A percentile compares a stretch with the other conserved stretches of the same genome.
These are phyloP conservation scores for Cremastinae sp. DNA, from an alignment of 2,888 invertebrate genomes.

Conservation along the genomic window DNA sequence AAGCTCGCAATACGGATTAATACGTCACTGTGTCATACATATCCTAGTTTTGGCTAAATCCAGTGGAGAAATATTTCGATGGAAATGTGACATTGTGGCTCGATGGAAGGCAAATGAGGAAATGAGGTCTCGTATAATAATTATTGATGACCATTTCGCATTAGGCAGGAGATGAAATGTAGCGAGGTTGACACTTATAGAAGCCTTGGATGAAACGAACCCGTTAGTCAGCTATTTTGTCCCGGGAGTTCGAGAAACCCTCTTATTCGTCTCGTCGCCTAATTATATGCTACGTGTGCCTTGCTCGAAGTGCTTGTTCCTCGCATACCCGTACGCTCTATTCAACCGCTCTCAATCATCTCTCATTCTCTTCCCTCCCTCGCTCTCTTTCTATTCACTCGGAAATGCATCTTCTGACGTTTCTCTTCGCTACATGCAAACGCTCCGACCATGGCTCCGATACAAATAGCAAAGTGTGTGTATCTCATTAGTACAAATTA, in stretches of 20 bases:
- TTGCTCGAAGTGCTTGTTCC: background rate
- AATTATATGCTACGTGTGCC: constrained; percentile 16
- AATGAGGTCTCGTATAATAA: constrained; percentile 46
- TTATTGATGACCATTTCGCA: constrained; percentile 49
- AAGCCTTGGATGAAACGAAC: constrained; percentile 10
- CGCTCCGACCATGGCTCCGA: background rate
- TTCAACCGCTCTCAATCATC: constrained; percentile 27
- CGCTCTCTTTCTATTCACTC: background rate
- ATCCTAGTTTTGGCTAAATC: constrained; percentile 26
- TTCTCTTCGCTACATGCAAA: constrained; percentile 2
- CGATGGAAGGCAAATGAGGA: constrained; percentile 1
- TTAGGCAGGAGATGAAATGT: constrained; percentile 7
- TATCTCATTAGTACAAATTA: constrained; percentile 34
- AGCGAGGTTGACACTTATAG: too few relatives aligned
- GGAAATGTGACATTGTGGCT: constrained; percentile 1
- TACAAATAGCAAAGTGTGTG: constrained; percentile 2
- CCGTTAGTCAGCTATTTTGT: constrained; percentile 46
- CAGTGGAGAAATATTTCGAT: constrained; percentile 28
- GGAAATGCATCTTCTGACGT: constrained; percentile 2
- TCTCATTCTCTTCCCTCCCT: background rate
- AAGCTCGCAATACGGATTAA: constrained; percentile 22
- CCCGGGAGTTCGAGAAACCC: background rate
- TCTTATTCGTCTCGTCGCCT: constrained; percentile 30
- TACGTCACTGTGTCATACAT: constrained; percentile 37
- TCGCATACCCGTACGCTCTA: background rate